phyloP scores from a whole-genome alignment of 2,888 invertebrate genomes.

The Melikaiella ostensackeni region DNA sequence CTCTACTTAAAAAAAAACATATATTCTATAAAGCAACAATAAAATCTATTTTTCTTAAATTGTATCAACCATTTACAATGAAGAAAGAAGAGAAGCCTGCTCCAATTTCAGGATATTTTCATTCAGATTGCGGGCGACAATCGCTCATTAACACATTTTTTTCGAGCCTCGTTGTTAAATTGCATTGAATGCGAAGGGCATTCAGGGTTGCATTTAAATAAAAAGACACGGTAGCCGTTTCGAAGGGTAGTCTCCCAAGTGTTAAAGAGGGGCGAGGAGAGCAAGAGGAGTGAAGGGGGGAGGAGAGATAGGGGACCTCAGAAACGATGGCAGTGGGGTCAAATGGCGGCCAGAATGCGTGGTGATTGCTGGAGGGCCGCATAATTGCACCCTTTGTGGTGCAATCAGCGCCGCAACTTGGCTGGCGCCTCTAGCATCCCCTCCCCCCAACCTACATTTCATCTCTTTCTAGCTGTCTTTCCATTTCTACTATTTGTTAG shows the following conservation, averaged over 20 bases:
- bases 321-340: conserved; percentile 67
- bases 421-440: conserved; percentile 54
- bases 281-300: conserved; percentile 48
- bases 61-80: not conserved
- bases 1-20: no score
- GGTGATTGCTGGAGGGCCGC: conserved; percentile 77
- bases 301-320: conserved; percentile 48
- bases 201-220: conserved; percentile 72
- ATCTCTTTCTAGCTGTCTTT: conserved; percentile 42
- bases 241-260: conserved; percentile 56
- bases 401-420: conserved; percentile 77
- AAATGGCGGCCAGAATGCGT: conserved; percentile 76
- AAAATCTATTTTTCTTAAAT: no score
- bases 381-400: conserved; percentile 78
- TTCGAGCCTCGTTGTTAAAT: conserved; percentile 56
- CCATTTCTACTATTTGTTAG: conserved; percentile 12
- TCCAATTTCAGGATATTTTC: conserved; percentile 69
- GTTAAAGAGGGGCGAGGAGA: conserved; percentile 41
- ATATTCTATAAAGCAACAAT: no score
- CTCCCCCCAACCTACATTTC: conserved; percentile 48
- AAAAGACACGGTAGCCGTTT: conserved; percentile 69
- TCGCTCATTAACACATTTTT: conserved; percentile 76
- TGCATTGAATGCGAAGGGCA: conserved; percentile 64
- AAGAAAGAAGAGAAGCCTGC: conserved; percentile 42
- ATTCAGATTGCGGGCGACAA: conserved; percentile 69